Evolutionary conservation across 2,113 vertebrate genomes (phyloP), one percentile per base, ranked within the genome.

Genomic region (Pseudopipra pipra): DNA sequence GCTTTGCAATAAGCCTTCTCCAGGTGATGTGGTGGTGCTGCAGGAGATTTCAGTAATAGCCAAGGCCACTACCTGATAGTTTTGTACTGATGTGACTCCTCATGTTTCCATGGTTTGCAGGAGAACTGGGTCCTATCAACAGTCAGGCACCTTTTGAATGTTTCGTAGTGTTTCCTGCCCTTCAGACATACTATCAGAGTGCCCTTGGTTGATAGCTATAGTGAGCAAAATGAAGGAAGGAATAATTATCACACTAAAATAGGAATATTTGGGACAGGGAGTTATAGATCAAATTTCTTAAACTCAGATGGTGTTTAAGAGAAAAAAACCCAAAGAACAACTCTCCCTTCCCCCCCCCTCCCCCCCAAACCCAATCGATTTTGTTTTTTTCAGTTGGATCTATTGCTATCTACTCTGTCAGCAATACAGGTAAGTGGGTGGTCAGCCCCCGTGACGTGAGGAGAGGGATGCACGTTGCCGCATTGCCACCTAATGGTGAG

Each of bases 401-500:
- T 21, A 3, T 62, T 47, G 10, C 8, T 66, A 4, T 28, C 15
- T 2, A 3, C 43, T 71, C 65, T 61, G 3, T 18, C n/a, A 79
- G 54, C 13, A 31, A 3, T 22, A 27, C 6, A 25, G 13, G 6
- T 2, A 5, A 22, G 27, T 6, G 47, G 8, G 14, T 56, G 7
- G 0, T 37, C 17, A 28, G 20, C 14, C 25, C 7, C 14, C 2
- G 16, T 30, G 12, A 1, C 8, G 1, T 2, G 19, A 63, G 68
- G 37, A 0, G 7, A 51, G 43, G 8, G 71, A 51, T 76, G 74
- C 9, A 12, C 3, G 9, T 59, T 49, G 39, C 55, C 86, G 65
- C 35, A 13, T 89, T 91, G 87, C 46, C 87, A 59, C 78, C 75
- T 91, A 67, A 91, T 59, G 87, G 72, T 4, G 9, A 91, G 93